Conservation (phyloP, 2,888 invertebrate species). For the Emesis russula region DNA sequence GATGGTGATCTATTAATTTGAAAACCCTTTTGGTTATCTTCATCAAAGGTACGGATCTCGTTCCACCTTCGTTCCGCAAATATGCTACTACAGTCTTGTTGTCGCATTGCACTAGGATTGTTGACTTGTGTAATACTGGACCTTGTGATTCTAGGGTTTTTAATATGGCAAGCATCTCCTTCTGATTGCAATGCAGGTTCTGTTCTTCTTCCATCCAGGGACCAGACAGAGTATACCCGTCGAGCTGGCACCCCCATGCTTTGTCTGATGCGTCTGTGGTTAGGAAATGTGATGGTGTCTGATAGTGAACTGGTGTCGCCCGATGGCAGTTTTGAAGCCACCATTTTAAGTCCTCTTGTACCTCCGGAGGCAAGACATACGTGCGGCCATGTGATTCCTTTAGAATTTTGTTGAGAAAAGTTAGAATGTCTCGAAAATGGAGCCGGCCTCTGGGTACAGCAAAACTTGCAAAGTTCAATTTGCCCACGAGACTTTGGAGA, state of each 20-base stretch:
- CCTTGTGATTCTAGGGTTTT: not conserved
- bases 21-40: slow-evolving; percentile 72
- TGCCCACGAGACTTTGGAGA: not conserved
- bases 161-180: slow-evolving; percentile 5
- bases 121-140: slow-evolving; percentile 4
- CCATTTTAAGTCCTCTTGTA: slow-evolving; percentile 8
- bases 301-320: not conserved
- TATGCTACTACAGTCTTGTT: slow-evolving; percentile 75
- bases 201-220: not conserved
- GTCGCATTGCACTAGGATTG: slow-evolving; percentile 26
- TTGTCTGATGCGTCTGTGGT: slow-evolving; percentile 27
- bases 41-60: slow-evolving; percentile 76
- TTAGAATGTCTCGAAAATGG: not conserved
- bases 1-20: slow-evolving; percentile 56
- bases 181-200: not conserved
- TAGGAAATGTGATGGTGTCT: slow-evolving; percentile 23
- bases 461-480: slow-evolving; percentile 20
- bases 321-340: slow-evolving; percentile 22
- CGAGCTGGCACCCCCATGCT: not conserved
- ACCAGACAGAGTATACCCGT: not conserved
- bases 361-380: not conserved
- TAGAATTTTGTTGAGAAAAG: not conserved
- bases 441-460: slow-evolving; percentile 25
- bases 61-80: slow-evolving; percentile 88
- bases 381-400: not conserved